Base-by-base conservation (phyloP, 2,888 invertebrate species). In the Dendrolimus pini region DNA sequence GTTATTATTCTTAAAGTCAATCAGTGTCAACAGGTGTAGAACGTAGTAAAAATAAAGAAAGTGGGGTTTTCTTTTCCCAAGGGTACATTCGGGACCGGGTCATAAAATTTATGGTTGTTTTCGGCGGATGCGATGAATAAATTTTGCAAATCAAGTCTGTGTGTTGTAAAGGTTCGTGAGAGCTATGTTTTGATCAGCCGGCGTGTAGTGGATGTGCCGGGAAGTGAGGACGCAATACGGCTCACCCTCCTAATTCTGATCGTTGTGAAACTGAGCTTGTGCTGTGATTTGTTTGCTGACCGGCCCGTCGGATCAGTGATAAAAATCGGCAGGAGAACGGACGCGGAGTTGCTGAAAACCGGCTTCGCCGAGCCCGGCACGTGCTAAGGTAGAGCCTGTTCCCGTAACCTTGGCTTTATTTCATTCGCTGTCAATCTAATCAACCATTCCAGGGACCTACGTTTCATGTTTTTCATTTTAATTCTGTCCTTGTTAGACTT, bases 61-160 rank as follows among this genome's bases (percentile, higher is more conserved):
- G 72, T 67, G 66, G 60, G 70, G 61, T 61, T 57, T 61, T 61
- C 66, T 67, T 69, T 69, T 77, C 69, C 63, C 67, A 74, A 72
- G 68, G 76, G 74, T 82, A 80, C 74, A 79, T 83, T 83, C 72
- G 76, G 82, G 80, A 84, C 47, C 80, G 74, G 79, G 78, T 82
- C 77, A 79, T 87, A 84, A 87, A 84, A 82, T 78, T 78, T 78
- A 78, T 81, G 78, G 77, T 84, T 85, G 87, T 81, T 85, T 83
- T 85, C 82, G 80, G 84, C 88, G 89, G 85, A 90, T 90, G 90
- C 89, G 89, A 90, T 90, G 90, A 87, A 89, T 90, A 90, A 83
- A 90, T 87, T 89, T 88, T 88, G 88, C 87, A 80, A 88, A 83
- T 86, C 86, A 78, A 82, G 85, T 86, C 85, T 82, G 87, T 88